Evolutionary conservation across 30 jellyfish, hydroid and myxozoan genomes (phyloP), one percentile per base, ranked within the genome.

Genomic region (Chrysaora quinquecirrha): DNA sequence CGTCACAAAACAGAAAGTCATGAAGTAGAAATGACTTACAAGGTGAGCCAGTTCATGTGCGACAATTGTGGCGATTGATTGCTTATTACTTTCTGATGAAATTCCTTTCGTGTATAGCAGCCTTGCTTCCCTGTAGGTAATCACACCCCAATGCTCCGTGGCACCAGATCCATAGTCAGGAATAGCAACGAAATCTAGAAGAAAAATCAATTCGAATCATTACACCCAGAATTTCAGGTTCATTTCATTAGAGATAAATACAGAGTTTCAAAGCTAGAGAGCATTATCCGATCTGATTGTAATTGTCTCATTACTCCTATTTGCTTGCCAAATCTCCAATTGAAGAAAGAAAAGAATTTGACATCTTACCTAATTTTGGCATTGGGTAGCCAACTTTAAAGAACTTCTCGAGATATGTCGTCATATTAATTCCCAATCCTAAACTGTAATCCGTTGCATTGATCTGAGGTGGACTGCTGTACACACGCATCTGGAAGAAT

Each of bases 161-260:
- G 98, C 98, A 23, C 98, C 98, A 25, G 98, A 91, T n/a, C 96
- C 98, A 64, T 91, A 91, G 56, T 91, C 98, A 30, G 98, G 98
- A 16, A 91, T 91, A 3, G 96, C 98, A 63, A 83, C 91, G 75
- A 84, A 84, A 43, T 91, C 98, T 91, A 30, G 14, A 38, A 6
- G 14, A 38, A n/a, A n/a, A n/a, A n/a, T n/a, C n/a, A n/a, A n/a
- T n/a, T n/a, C n/a, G n/a, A n/a, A n/a, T n/a, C n/a, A n/a, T n/a
- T n/a, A n/a, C n/a, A n/a, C n/a, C n/a, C n/a, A n/a, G n/a, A n/a
- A n/a, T n/a, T n/a, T n/a, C n/a, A n/a, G n/a, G n/a, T n/a, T n/a
- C n/a, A n/a, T n/a, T n/a, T n/a, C n/a, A n/a, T n/a, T n/a, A n/a
- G n/a, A n/a, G n/a, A n/a, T n/a, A n/a, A n/a, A n/a, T n/a, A n/a